Base-by-base conservation (phyloP, 2,797 vertebrate species). In the Chaetodon trifasciatus region DNA sequence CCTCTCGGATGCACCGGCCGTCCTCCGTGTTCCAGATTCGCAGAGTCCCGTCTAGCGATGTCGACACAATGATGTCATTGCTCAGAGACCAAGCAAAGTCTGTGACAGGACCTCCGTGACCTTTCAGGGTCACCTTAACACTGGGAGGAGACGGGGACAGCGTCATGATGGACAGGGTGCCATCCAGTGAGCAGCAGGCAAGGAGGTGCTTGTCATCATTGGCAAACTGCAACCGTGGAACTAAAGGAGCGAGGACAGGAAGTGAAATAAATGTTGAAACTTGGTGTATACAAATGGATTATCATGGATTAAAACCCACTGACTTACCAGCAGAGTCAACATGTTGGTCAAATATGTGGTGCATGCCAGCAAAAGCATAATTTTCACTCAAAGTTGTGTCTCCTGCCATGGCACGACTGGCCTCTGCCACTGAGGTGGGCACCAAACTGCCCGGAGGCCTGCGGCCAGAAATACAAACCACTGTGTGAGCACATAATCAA, bases 331-430 rank as follows among this genome's bases (percentile, higher is more conserved):
- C 97, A 49, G 97, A 96, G 85, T 98, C 97, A 6, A 97, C 96
- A n/a, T 99, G 98, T 86, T 99, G 98, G 92, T 99, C 98, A 63
- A 98, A 98, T 89, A 99, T 97, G 86, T 99, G 98, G 88, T 97
- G 97, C 96, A 98, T 98, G 79, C 98, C 98, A 3, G 97, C 97
- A 71, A 99, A 99, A 42, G 98, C 98, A 32, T 98, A 99, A 85
- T 99, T 99, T 93, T 99, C 97, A 52, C 97, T 97, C 88, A 98
- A 82, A 0, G 97, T 98, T 0, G 97, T 99, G 92, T 98, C 98
- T 0, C 97, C 98, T 0, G 98, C 98, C 97, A 99, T 99, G 70
- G 98, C 97, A 0, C 97, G 96, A 86, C 98, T 99, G 2, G 98
- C 97, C 92, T 99, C 97, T 6, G 98, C 98, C 89, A 96, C 96